Percentiles rank a stretch among this genome's conserved stretches.
phyloP scores from a whole-genome alignment of 1,140 invertebrate genomes.

The Solen grandis region DNA sequence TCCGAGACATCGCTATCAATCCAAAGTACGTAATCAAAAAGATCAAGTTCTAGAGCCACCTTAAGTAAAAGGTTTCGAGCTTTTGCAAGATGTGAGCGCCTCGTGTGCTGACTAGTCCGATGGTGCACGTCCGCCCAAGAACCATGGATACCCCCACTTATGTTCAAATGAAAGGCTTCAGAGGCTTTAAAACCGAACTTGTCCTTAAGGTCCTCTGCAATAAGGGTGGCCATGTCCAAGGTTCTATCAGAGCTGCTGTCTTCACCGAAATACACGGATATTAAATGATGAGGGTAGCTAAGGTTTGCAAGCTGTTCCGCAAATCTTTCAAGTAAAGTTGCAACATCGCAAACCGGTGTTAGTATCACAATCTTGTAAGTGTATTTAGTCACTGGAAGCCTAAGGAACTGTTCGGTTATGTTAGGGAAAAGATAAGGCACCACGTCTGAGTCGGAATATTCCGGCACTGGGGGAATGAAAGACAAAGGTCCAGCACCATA shows the following conservation, averaged over 20 bases:
- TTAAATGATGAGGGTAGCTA: slow-evolving; percentile 70
- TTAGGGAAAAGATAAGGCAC: slow-evolving; percentile 58
- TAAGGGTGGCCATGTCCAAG: slow-evolving; percentile 53
- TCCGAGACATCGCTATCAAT: slow-evolving; percentile 74
- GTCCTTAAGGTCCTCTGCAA: slow-evolving; percentile 60
- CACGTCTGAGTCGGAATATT: slow-evolving; percentile 61
- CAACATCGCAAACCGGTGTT: slow-evolving; percentile 75
- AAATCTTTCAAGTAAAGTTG: slow-evolving; percentile 60
- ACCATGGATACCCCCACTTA: slow-evolving; percentile 61
- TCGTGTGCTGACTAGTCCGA: slow-evolving; percentile 58
- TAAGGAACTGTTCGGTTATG: slow-evolving; percentile 58
- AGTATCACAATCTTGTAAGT: slow-evolving; percentile 69
- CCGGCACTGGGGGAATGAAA: slow-evolving; percentile 66
- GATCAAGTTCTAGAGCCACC: slow-evolving; percentile 57
- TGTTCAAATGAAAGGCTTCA: slow-evolving; percentile 65
- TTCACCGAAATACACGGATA: slow-evolving; percentile 76
- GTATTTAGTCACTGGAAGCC: slow-evolving; percentile 50
- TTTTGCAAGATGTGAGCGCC: slow-evolving; percentile 72
- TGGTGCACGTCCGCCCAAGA: slow-evolving; percentile 65
- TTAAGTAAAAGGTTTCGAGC: slow-evolving; percentile 71
- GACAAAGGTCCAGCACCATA: slow-evolving; percentile 1
- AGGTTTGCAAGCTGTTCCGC: slow-evolving; percentile 66
- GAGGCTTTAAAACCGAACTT: slow-evolving; percentile 64
- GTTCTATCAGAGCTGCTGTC: slow-evolving; percentile 75
- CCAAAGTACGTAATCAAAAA: slow-evolving; percentile 75